Percentiles rank a stretch among this genome's conserved stretches.
These are phyloP conservation scores for Rhynchonycteris naso DNA, from an alignment of 2,797 vertebrate species.

Conservation along the genomic window DNA sequence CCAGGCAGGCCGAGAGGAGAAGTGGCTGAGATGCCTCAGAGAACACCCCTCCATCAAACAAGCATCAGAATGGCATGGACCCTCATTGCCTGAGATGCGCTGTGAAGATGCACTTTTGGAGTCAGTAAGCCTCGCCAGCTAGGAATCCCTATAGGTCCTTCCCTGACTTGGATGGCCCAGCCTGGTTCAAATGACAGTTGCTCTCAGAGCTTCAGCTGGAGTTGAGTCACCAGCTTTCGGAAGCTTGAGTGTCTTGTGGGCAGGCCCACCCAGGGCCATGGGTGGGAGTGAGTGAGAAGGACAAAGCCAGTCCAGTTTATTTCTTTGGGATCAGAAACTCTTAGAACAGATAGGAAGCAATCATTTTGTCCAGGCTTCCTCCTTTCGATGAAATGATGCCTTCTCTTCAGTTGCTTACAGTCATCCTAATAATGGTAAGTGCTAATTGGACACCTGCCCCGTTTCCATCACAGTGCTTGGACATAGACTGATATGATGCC, in stretches of 20 bases:
- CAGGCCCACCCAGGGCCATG: not conserved
- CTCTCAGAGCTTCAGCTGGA: not conserved
- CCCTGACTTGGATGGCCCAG: not conserved
- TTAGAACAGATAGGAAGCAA: not conserved
- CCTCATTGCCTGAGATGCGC: not conserved
- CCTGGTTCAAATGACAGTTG: not conserved
- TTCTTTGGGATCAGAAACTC: not conserved
- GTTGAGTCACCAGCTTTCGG: not conserved
- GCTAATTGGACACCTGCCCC: not conserved
- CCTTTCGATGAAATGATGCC: not conserved
- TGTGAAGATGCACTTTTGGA: not conserved
- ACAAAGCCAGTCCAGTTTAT: not conserved
- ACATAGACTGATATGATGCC: not conserved
- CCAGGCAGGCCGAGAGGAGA: not conserved
- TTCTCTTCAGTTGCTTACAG: not conserved
- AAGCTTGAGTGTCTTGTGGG: not conserved
- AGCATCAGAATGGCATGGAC: not conserved
- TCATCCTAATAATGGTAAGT: not conserved
- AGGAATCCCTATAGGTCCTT: not conserved
- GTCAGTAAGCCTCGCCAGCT: not conserved
- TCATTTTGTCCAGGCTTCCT: not conserved
- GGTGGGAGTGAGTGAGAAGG: not conserved
- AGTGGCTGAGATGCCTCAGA: not conserved
- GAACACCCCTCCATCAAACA: not conserved
- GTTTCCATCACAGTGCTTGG: not conserved